These are phyloP conservation scores for Unio pictorum DNA, from an alignment of 2,888 invertebrate species.

Conservation along the genomic window DNA sequence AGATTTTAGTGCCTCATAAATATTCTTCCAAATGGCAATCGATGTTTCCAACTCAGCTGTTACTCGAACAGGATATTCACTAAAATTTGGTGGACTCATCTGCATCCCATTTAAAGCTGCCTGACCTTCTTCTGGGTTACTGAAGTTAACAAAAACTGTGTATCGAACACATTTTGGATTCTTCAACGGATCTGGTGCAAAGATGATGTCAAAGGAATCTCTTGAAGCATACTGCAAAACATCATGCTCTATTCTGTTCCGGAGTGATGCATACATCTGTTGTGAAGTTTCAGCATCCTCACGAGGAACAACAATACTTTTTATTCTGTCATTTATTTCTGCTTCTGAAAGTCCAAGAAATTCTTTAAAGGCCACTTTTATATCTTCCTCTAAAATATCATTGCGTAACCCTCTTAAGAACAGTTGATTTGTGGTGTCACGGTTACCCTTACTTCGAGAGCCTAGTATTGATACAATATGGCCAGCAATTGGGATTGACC, in stretches of 20 bases:
- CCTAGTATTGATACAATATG: neutral
- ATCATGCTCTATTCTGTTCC: too few species aligned
- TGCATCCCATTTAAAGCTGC: constrained; percentile 17
- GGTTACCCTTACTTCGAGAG: too few species aligned
- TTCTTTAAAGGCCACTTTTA: constrained; percentile 20
- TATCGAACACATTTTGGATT: constrained; percentile 16
- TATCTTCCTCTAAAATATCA: constrained; percentile 26
- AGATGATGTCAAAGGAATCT: too few species aligned
- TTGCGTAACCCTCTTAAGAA: constrained; percentile 15
- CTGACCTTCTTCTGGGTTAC: constrained; percentile 39
- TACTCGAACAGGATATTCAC: constrained; percentile 12
- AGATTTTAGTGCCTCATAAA: constrained; percentile 25
- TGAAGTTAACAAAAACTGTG: constrained; percentile 36
- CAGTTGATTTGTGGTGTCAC: constrained; percentile 1
- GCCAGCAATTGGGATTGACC: neutral
- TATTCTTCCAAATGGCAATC: constrained; percentile 18
- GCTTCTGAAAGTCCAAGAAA: constrained; percentile 3
- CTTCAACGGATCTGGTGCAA: too few species aligned
- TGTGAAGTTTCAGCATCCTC: neutral
- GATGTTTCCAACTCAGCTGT: constrained; percentile 26
- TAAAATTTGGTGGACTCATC: neutral
- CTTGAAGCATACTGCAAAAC: too few species aligned
- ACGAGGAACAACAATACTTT: constrained; percentile 28
- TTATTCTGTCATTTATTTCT: neutral
- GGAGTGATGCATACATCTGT: neutral